These are phyloP conservation scores for Siniperca obscura DNA, from an alignment of 2,797 vertebrate genomes.

Conservation along the genomic window DNA sequence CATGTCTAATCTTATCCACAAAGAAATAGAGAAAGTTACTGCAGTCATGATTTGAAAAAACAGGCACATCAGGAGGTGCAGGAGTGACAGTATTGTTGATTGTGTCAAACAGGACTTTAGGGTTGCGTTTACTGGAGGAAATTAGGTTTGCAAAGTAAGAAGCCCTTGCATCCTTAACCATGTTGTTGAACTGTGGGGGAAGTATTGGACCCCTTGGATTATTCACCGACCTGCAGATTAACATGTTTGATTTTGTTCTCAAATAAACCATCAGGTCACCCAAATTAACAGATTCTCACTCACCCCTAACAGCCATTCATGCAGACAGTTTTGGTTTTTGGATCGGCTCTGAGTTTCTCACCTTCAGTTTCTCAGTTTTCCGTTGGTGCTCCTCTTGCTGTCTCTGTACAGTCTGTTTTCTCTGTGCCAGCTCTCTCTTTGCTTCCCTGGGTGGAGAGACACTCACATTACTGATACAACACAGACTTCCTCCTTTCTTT, in stretches of 20 bases:
- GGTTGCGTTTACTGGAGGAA: neutral
- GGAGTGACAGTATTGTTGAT: neutral
- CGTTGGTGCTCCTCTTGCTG: constrained; percentile 79
- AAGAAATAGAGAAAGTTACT: too few relatives aligned
- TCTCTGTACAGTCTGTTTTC: constrained; percentile 80
- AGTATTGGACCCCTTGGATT: neutral
- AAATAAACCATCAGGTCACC: neutral
- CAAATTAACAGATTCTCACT: neutral
- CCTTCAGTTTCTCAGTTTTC: constrained; percentile 44
- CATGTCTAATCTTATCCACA: too few relatives aligned
- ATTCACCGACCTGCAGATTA: neutral
- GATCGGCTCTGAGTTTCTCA: constrained; percentile 26
- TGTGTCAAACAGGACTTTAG: neutral
- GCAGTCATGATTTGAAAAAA: too few relatives aligned
- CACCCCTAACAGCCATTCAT: neutral
- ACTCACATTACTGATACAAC: constrained; percentile 13
- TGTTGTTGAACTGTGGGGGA: neutral
- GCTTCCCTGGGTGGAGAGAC: constrained; percentile 74
- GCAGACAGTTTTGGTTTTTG: neutral
- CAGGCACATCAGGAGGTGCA: neutral
- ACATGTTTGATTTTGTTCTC: neutral
- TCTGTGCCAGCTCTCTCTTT: constrained; percentile 70
- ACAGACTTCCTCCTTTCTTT: constrained; percentile 61
- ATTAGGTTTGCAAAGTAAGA: neutral
- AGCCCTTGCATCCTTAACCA: neutral